Percentiles rank a stretch among this genome's conserved stretches.
These are phyloP conservation scores for Poecilia velifera DNA, from an alignment of 2,797 vertebrate genomes.

Conservation along the genomic window DNA sequence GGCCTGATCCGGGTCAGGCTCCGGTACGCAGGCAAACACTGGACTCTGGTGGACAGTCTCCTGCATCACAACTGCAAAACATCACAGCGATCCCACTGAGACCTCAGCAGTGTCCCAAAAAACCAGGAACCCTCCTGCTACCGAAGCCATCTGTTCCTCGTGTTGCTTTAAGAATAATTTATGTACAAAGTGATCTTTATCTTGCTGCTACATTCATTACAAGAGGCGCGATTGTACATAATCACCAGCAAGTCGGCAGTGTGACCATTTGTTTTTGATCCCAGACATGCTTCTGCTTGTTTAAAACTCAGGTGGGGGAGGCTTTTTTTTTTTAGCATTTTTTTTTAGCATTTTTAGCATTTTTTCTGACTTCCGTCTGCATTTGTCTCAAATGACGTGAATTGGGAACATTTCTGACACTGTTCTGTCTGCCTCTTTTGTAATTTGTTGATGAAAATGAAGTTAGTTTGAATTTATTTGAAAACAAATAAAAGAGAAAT, in stretches of 20 bases:
- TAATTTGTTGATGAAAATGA: neutral
- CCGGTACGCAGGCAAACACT: constrained; percentile 68
- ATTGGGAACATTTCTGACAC: neutral
- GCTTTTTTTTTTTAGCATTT: neutral
- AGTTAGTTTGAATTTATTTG: neutral
- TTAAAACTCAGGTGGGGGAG: neutral
- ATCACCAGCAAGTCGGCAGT: neutral
- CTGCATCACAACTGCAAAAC: constrained; percentile 58
- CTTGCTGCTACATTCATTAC: neutral
- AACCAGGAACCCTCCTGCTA: neutral
- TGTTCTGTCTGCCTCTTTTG: neutral
- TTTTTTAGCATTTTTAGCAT: neutral
- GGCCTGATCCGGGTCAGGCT: constrained; percentile 46
- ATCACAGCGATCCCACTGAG: neutral
- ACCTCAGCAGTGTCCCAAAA: neutral
- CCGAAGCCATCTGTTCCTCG: neutral
- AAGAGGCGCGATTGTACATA: neutral
- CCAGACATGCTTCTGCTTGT: neutral
- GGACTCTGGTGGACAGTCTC: constrained; percentile 75
- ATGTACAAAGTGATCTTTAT: neutral
- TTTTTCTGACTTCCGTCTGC: neutral
- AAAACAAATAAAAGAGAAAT: neutral
- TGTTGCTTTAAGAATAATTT: neutral
- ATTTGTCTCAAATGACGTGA: neutral
- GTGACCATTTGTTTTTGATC: neutral